A percentile compares a stretch with the other conserved stretches of the same genome.
phyloP scores from a whole-genome alignment of 2,797 vertebrate species.

The Malurus leucopterus region DNA sequence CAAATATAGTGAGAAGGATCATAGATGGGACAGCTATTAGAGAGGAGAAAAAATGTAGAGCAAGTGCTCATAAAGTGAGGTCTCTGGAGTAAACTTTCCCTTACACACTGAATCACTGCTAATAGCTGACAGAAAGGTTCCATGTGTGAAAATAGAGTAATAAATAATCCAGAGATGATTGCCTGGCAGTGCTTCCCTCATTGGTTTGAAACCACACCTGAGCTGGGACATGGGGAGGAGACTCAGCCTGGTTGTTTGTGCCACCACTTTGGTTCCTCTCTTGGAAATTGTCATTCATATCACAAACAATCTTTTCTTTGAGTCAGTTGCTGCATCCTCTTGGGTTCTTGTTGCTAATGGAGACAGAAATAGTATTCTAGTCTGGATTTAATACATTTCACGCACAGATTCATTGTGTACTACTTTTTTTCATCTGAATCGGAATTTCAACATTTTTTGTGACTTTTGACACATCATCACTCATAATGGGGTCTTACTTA shows the following conservation, averaged over 20 bases:
- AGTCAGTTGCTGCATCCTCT: slow-evolving; percentile 60
- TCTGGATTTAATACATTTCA: slow-evolving; percentile 71
- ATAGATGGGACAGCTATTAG: not conserved
- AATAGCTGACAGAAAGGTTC: not conserved
- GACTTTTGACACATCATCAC: slow-evolving; percentile 70
- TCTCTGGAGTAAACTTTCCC: not conserved
- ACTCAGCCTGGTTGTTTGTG: not conserved
- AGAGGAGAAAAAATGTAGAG: not conserved
- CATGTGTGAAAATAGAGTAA: not conserved
- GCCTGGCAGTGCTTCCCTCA: not conserved
- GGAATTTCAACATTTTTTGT: slow-evolving; percentile 66
- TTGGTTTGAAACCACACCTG: not conserved
- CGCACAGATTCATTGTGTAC: slow-evolving; percentile 44
- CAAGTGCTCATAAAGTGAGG: not conserved
- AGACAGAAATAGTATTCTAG: slow-evolving; percentile 71
- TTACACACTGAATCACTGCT: not conserved
- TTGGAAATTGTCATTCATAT: slow-evolving; percentile 64
- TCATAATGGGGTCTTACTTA: slow-evolving; percentile 52
- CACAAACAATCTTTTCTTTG: slow-evolving; percentile 69
- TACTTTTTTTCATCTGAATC: slow-evolving; percentile 59
- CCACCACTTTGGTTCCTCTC: slow-evolving; percentile 1
- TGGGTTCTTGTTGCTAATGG: slow-evolving; percentile 73
- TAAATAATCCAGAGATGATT: not conserved
- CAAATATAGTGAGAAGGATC: not conserved
- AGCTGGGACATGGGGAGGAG: not conserved